A percentile compares a stretch with the other conserved stretches of the same genome.
phyloP scores from a whole-genome alignment of 2,113 vertebrate species.

The Oryzias celebensis region DNA sequence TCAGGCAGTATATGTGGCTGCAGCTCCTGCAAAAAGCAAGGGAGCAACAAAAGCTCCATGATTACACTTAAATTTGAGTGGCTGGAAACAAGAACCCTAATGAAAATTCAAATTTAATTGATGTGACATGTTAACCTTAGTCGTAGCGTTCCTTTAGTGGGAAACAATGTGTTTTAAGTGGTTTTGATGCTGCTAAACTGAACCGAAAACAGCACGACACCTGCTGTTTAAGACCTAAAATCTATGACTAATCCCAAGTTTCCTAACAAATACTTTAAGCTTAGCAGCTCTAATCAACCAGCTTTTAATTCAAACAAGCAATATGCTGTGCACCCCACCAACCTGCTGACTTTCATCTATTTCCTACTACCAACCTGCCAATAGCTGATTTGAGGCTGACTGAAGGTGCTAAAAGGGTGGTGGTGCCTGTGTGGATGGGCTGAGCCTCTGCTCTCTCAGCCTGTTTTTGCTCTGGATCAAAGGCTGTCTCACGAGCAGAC shows the following conservation, averaged over 20 bases:
- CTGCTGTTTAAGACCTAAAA: slow-evolving; percentile 33
- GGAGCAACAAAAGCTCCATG: no score
- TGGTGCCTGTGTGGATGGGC: slow-evolving; percentile 31
- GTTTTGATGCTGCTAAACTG: slow-evolving; percentile 13
- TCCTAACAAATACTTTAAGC: slow-evolving; percentile 29
- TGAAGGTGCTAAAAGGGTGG: slow-evolving; percentile 46
- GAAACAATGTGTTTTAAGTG: background rate
- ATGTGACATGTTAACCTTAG: no score
- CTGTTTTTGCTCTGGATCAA: slow-evolving; percentile 47
- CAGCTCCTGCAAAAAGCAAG: no score
- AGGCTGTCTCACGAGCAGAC: slow-evolving; percentile 43
- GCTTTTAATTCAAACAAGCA: slow-evolving; percentile 35
- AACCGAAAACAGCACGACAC: slow-evolving; percentile 27
- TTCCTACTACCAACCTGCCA: slow-evolving; percentile 10
- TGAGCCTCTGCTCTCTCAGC: slow-evolving; percentile 28
- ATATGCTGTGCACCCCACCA: slow-evolving; percentile 18
- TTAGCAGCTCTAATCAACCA: slow-evolving; percentile 17
- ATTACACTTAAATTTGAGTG: no score
- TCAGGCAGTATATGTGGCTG: no score
- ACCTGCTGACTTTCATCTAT: slow-evolving; percentile 26
- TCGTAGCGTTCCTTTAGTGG: no score
- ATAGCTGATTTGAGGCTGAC: slow-evolving; percentile 23
- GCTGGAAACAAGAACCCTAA: no score
- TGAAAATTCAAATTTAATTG: no score
- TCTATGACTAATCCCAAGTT: slow-evolving; percentile 41